Percentiles rank a stretch among this genome's conserved stretches.
These are phyloP conservation scores for Columba livia DNA, from an alignment of 2,113 vertebrate species.

Conservation along the genomic window DNA sequence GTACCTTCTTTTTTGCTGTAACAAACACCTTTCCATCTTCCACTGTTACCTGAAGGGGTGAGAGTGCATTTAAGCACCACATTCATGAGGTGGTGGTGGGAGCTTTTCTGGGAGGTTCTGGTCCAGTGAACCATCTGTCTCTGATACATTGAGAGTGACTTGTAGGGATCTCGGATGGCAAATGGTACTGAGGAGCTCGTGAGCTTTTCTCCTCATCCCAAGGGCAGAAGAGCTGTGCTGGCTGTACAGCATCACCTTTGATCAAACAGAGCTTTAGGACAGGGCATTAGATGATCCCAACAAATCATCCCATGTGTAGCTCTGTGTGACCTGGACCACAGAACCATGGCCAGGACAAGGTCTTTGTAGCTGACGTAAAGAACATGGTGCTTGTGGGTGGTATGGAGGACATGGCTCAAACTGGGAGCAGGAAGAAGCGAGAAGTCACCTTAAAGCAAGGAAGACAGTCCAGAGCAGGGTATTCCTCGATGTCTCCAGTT, in stretches of 20 bases:
- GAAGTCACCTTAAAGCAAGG: constrained; percentile 66
- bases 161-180: neutral
- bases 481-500: constrained; percentile 90
- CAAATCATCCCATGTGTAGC: neutral
- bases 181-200: neutral
- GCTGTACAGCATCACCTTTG: neutral
- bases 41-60: constrained; percentile 78
- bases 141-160: neutral
- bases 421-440: neutral
- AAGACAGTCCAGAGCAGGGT: constrained; percentile 83
- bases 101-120: neutral
- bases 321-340: neutral
- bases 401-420: too few relatives aligned
- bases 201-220: neutral
- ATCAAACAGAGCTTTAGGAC: neutral
- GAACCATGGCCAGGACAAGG: neutral
- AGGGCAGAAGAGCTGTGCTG: neutral
- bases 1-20: constrained; percentile 78
- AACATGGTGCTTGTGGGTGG: neutral
- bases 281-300: neutral
- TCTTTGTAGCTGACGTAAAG: neutral
- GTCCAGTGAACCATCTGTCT: neutral
- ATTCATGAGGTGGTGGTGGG: neutral
- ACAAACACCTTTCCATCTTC: constrained; percentile 80
- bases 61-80: neutral